Conservation (phyloP, 2,113 vertebrate species). For the Myrmecophaga tridactyla region DNA sequence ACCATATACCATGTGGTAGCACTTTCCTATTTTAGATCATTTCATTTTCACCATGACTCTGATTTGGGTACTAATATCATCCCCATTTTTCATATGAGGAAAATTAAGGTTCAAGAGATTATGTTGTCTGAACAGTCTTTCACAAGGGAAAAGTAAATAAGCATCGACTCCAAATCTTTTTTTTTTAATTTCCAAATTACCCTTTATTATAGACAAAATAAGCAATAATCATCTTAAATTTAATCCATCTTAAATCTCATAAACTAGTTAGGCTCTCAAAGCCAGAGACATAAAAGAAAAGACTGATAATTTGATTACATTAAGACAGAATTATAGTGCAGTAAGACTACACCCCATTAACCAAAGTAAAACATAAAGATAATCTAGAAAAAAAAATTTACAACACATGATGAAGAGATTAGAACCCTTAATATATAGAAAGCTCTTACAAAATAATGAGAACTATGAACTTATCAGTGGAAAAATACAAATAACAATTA, state of each 20-base stretch:
- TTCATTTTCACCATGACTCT: not conserved
- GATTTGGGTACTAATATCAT: not conserved
- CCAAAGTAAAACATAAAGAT: not conserved
- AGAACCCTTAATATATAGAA: slow-evolving; percentile 24
- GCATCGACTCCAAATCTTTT: too few relatives aligned
- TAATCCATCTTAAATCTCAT: slow-evolving; percentile 17
- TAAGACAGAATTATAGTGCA: not conserved
- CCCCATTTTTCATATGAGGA: not conserved
- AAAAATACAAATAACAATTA: slow-evolving; percentile 13
- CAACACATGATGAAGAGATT: not conserved
- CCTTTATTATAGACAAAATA: slow-evolving; percentile 47
- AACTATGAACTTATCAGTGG: not conserved
- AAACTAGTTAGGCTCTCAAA: not conserved
- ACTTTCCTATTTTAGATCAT: not conserved
- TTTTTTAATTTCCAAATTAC: slow-evolving; percentile 47
- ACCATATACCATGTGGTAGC: not conserved
- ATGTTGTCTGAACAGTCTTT: not conserved
- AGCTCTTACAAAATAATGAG: slow-evolving; percentile 30
- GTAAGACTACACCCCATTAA: not conserved
- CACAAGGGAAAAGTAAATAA: not conserved
- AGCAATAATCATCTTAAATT: too few relatives aligned
- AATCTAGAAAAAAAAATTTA: not conserved
- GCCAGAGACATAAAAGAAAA: slow-evolving; percentile 39
- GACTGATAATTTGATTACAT: not conserved
- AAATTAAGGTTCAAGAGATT: not conserved